Evolutionary conservation across 2,797 vertebrate genomes (phyloP).

Genomic region (Syngnathus rostellatus): DNA sequence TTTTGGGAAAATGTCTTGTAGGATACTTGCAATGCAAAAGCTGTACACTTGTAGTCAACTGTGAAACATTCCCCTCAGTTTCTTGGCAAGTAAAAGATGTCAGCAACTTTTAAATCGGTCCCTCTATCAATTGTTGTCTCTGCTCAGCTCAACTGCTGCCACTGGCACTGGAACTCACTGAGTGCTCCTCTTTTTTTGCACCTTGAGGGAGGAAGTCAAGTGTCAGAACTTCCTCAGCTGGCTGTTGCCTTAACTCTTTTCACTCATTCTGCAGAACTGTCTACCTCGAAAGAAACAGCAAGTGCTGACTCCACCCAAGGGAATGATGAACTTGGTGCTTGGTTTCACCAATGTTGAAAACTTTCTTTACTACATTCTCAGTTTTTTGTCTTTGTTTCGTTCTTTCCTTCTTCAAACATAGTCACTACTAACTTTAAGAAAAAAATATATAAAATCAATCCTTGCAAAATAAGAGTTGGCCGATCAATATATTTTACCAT

Average conservation of each 20-base stretch:
- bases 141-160: conserved; percentile 14
- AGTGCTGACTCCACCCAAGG: background rate
- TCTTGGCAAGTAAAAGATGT: conserved; percentile 24
- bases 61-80: conserved; percentile 12
- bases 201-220: conserved; percentile 23
- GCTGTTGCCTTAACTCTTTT: conserved; percentile 13
- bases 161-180: conserved; percentile 9
- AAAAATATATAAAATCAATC: too few species aligned
- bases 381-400: background rate
- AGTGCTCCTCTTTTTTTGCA: conserved; percentile 16
- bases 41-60: conserved; percentile 6
- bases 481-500: too few species aligned
- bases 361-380: background rate
- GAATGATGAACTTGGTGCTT: background rate
- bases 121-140: conserved; percentile 8
- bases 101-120: conserved; percentile 30
- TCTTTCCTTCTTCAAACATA: background rate
- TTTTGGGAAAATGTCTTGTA: background rate
- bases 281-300: conserved; percentile 16
- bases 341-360: background rate
- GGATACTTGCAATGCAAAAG: background rate
- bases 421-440: background rate
- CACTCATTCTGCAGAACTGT: conserved; percentile 22
- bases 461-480: too few species aligned
- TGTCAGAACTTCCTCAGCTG: conserved; percentile 22